Evolutionary conservation across 1,140 invertebrate genomes (phyloP), one percentile per base, ranked within the genome.

Genomic region (Pseudomyrmex sp.): DNA sequence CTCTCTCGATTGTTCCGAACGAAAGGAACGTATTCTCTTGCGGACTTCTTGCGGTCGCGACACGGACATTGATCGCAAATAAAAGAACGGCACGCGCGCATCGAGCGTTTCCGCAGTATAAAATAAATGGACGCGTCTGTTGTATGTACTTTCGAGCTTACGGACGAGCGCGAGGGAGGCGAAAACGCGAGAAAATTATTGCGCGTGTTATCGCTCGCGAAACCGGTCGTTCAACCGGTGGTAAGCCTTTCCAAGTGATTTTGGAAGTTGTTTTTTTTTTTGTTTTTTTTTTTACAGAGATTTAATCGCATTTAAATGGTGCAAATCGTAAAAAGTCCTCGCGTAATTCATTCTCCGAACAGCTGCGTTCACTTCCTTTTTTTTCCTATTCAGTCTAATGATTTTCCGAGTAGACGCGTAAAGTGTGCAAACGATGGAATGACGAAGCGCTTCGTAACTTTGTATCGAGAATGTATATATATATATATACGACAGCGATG

Each of bases 191-290:
- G 65, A 70, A 44, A 79, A 59, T 79, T 58, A 70, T 59, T 5
- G 54, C 54, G 20, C 35, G 20, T 20, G 70, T 35, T 35, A 7
- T 5, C 5, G 35, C 35, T 35, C 35, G 35, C 50, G 35, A 26
- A 15, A 79, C 9, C 54, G 66, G 44, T 72, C 65, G 20, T 79
- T 79, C 76, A 72, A 80, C 54, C 54, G 66, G 35, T 79, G 52
- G 54, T 18, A 59, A 70, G 15, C 15, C 46, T 79, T 59, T 20
- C 10, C 73, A 75, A 75, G 46, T 10, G 15, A 5, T 23, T 13
- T 1, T 8, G 2, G 10, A 46, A 18, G 23, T 59, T 54, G 18
- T 35, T 7, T 35, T 1, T 35, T 35, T 35, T 35, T 35, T 35
- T 35, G 0, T 35, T 35, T 35, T 18, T 50, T 70, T 72, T 70